Evolutionary conservation across 2,113 vertebrate species (phyloP), one percentile per base, ranked within the genome.

Genomic region (Corythoichthys haematopterus): DNA sequence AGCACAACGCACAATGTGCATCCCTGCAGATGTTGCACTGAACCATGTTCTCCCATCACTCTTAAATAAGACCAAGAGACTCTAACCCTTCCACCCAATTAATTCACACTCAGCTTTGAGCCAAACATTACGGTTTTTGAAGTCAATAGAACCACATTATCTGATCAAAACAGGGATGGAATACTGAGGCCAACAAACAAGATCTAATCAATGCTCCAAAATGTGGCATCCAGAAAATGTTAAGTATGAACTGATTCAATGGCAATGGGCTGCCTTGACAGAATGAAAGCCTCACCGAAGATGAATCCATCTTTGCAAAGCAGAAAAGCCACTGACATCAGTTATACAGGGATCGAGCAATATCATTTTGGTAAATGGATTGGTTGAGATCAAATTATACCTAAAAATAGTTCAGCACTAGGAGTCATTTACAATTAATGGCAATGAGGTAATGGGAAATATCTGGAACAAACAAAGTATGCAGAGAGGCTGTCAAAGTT

Each of bases 371-470:
- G n/a, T 14, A 40, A 71, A 73, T 50, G 14, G 47, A 50, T 50
- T 50, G 47, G 47, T 70, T 40, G 20, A 60, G 20, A 73, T 71
- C 16, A 57, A 68, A 33, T 61, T 43, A 61, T 61, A 73, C 14
- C 51, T 36, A 12, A 36, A 59, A 56, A 57, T 40, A 50, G 3
- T 9, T 67, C 57, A 62, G 51, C 55, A 71, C 66, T 37, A 59
- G 38, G 64, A 74, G 59, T 13, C 50, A 64, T 33, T 59, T 67
- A 68, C 35, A 16, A 15, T 65, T 67, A 48, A 69, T 68, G 8
- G 43, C 64, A 75, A 71, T 75, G 66, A 80, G 64, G 76, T 74
- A 65, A 71, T 79, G 70, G 68, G 67, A 80, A 75, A 69, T 58
- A 74, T 70, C 46, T 76, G 33, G 55, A 70, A 15, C 2, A 11